Base-by-base conservation (phyloP, 2,888 invertebrate species). In the Netelia fuscicornis region DNA sequence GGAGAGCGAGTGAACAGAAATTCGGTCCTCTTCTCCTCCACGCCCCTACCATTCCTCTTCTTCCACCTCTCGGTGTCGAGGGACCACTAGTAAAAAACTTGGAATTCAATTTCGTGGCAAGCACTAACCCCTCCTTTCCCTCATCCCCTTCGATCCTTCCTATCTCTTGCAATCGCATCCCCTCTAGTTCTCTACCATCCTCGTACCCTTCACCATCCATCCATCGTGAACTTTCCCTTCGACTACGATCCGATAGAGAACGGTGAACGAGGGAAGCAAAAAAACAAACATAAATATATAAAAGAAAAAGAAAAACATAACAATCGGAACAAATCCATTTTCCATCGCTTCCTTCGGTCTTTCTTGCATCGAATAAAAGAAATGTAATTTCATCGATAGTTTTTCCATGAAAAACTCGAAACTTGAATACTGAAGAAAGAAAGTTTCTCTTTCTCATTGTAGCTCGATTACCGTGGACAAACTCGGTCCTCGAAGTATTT, bases 31-130 rank as follows among this genome's bases (percentile, higher is more conserved):
- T 30, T 77, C 65, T 62, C 64, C 60, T 64, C 67, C 58, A 23
- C 58, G 17, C n/a, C 23, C 25, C 77, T 52, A n/a, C 56, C 30
- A 42, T 77, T 58, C 20, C 56, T 56, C 56, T 54, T 54, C 13
- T 30, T 52, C 20, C 13, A 62, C 25, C 62, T 37, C 67, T 70
- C 17, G 75, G 52, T 60, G 67, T 71, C 79, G 17, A 76, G 81
- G 82, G 75, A 75, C 64, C 71, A 75, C 42, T 64, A 67, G 82
- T 82, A 76, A 85, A 83, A 82, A 85, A 81, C 81, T 85, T 85
- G 81, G 71, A 85, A 85, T 82, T 85, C 85, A 85, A 85, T 85
- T 85, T 82, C 81, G 82, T 64, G 78, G 78, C 75, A 37, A 76
- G 85, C 81, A 85, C 85, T 76, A 79, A 82, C 60, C 58, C 77